Conservation (phyloP, 2,888 invertebrate species). For the Heliconius sara region DNA sequence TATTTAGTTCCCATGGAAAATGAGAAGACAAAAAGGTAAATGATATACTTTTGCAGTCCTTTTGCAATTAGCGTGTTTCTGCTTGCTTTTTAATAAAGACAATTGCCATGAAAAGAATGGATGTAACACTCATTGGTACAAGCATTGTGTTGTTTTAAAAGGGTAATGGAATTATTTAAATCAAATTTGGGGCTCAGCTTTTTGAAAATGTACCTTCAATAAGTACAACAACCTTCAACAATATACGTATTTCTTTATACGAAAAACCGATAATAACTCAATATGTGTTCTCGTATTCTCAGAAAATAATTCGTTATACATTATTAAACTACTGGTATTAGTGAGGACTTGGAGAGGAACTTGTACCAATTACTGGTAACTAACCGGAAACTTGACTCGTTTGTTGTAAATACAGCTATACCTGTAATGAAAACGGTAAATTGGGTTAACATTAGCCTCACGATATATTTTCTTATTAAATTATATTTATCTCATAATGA, state of each 20-base stretch:
- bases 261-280: not conserved
- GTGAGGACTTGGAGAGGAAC: constrained; percentile 33
- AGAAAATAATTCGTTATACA: constrained; percentile 13
- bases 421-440: constrained; percentile 18
- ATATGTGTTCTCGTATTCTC: not conserved
- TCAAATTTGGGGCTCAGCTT: too few relatives aligned
- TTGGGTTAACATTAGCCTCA: constrained; percentile 3
- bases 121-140: not conserved
- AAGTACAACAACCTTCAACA: not conserved
- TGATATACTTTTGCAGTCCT: not conserved
- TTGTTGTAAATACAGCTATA: constrained; percentile 35
- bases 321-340: constrained; percentile 33
- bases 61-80: constrained; percentile 3
- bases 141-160: constrained; percentile 9
- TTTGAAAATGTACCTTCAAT: not conserved
- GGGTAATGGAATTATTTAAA: too few relatives aligned
- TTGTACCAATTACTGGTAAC: constrained; percentile 40
- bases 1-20: constrained; percentile 5
- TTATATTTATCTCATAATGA: not conserved
- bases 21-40: not conserved
- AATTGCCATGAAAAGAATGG: not conserved
- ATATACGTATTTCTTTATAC: not conserved
- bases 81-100: constrained; percentile 14
- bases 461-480: constrained; percentile 3
- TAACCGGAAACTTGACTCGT: constrained; percentile 31